Evolutionary conservation across 2,113 vertebrate species (phyloP), one percentile per base, ranked within the genome.

Genomic region (Oreochromis niloticus): DNA sequence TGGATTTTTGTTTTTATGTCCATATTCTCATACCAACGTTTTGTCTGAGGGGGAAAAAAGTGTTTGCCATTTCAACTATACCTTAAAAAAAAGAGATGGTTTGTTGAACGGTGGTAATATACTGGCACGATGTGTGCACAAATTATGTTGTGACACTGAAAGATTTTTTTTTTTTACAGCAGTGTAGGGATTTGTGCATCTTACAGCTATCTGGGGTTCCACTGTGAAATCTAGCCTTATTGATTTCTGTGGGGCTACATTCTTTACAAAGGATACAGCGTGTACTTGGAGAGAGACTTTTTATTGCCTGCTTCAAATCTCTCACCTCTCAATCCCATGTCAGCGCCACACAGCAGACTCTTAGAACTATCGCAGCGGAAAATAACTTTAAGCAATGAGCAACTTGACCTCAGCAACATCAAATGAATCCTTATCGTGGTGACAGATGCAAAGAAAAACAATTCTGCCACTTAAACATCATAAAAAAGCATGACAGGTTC

Each of bases 221-320:
- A 88, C 79, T 89, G 87, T 91, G 89, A 94, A 93, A 94, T 90
- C 86, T 85, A 10, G 73, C 41, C 50, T 54, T 94, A 92, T 93
- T 94, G 92, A 95, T 95, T 94, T 92, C 85, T 88, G 55, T 27
- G 80, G 54, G 55, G 85, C 87, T 83, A 54, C 82, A 78, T 92
- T 88, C 85, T 27, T 91, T 83, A 86, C 86, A 88, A 88, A 89
- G 87, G 80, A 88, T 79, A 86, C 43, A 39, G 71, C 81, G 66
- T 87, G 61, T 81, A 79, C 89, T 88, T 59, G 81, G 88, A 86
- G 73, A 83, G 27, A 89, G 61, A 66, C 73, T 57, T 88, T 79
- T 83, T 83, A 59, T 85, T 61, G 41, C 75, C 88, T 46, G 7
- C 59, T 46, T 93, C 85, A 88, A 84, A 92, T 85, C 75, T 46